Evolutionary conservation across 2,797 vertebrate species (phyloP).

Genomic region (Mico argentatus): DNA sequence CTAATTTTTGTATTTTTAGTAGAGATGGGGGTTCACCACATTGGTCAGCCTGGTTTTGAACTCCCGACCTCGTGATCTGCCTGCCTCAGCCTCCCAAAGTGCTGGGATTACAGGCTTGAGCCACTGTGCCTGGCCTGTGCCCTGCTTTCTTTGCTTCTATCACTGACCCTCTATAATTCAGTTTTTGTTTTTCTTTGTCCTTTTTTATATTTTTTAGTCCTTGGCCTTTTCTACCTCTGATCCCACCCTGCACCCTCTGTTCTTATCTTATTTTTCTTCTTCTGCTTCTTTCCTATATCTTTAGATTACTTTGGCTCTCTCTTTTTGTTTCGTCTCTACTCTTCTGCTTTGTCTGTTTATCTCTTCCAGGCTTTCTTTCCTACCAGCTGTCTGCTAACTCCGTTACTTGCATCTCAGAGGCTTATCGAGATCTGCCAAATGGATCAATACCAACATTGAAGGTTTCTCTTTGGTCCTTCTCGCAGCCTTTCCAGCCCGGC

Average conservation of each 20-base stretch:
- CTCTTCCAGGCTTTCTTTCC: neutral
- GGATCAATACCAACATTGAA: slow-evolving; percentile 57
- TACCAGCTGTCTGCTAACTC: neutral
- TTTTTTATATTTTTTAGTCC: neutral
- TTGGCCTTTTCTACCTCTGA: neutral
- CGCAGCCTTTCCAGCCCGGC: slow-evolving; percentile 47
- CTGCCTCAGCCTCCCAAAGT: no score
- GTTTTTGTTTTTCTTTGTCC: neutral
- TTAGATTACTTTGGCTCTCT: neutral
- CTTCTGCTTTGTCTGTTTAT: fast-evolving
- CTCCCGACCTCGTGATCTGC: no score
- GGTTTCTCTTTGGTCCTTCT: slow-evolving; percentile 67
- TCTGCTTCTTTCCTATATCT: neutral
- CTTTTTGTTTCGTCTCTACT: neutral
- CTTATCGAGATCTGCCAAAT: slow-evolving; percentile 59
- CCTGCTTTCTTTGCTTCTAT: neutral
- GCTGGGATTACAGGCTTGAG: no score
- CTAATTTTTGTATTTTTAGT: no score
- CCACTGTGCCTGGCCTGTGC: no score
- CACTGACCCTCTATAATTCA: neutral
- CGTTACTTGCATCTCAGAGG: slow-evolving; percentile 31
- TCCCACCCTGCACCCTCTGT: neutral
- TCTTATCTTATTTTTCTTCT: neutral
- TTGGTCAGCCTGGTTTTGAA: no score
- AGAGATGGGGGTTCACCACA: no score